Percentiles rank a stretch among this genome's conserved stretches.
These are phyloP conservation scores for Caenorhabditis sp. DNA, from an alignment of 2,888 invertebrate genomes.

Conservation along the genomic window DNA sequence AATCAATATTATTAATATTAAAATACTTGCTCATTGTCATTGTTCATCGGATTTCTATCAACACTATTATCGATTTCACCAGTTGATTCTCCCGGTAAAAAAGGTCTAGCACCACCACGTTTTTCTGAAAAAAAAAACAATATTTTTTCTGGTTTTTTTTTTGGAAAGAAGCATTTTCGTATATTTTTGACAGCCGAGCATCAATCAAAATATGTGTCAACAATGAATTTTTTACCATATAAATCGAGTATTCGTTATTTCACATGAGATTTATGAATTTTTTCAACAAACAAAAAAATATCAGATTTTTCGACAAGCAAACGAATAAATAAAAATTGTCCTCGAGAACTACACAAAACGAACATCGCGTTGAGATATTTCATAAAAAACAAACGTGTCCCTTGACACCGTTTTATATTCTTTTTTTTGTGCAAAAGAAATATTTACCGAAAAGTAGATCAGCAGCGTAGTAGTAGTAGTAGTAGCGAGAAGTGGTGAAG, in stretches of 20 bases:
- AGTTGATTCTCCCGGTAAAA: conserved; percentile 1
- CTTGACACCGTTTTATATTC: no score
- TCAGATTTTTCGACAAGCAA: no score
- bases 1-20: neutral
- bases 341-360: no score
- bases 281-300: no score
- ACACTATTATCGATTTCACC: conserved; percentile 8
- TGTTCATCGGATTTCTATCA: no score
- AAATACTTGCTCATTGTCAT: neutral
- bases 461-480: conserved; percentile 1
- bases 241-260: no score
- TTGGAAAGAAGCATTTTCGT: neutral
- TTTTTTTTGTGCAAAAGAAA: neutral
- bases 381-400: no score
- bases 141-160: neutral
- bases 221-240: no score
- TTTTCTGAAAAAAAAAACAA: conserved; percentile 27
- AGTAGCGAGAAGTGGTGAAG: neutral
- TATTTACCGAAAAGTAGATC: neutral
- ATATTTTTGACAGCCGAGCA: neutral
- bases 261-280: no score
- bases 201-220: no score
- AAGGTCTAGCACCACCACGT: conserved; percentile 47
- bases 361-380: no score
- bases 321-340: no score